Evolutionary conservation across 2,797 vertebrate genomes (phyloP).

Genomic region (Pipistrellus kuhlii): DNA sequence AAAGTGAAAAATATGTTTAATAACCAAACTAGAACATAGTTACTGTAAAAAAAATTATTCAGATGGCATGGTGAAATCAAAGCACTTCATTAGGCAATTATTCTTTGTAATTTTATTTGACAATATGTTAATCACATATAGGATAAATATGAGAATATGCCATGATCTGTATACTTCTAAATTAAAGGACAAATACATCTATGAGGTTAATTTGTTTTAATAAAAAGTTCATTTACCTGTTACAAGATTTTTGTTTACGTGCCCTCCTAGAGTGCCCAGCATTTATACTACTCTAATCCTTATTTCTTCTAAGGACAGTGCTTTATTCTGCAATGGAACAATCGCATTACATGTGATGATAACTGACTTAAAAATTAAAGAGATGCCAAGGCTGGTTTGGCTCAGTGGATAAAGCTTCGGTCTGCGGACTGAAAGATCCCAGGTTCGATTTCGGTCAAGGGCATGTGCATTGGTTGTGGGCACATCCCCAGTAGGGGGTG

Average conservation of each 20-base stretch:
- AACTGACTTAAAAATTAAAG: constrained; percentile 30
- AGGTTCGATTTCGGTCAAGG: no score
- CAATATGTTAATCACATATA: background rate
- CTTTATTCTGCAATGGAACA: constrained; percentile 87
- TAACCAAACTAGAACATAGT: background rate
- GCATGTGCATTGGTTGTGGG: no score
- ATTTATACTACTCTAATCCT: constrained; percentile 93
- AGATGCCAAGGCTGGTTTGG: background rate
- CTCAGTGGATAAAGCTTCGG: no score
- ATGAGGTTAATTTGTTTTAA: constrained; percentile 25
- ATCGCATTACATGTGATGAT: constrained; percentile 7
- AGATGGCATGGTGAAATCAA: background rate
- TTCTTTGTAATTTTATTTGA: background rate
- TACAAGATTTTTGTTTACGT: constrained; percentile 94
- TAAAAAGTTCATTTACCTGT: constrained; percentile 89
- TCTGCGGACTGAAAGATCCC: no score
- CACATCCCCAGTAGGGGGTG: no score
- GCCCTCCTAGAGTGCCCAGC: constrained; percentile 95
- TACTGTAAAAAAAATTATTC: background rate
- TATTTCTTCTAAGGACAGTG: constrained; percentile 89
- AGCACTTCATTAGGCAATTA: background rate
- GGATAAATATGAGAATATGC: background rate
- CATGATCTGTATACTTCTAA: background rate
- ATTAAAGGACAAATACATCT: background rate
- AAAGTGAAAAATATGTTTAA: constrained; percentile 29